Base-by-base conservation (phyloP, 2,797 vertebrate genomes). In the Sciaenops ocellatus region DNA sequence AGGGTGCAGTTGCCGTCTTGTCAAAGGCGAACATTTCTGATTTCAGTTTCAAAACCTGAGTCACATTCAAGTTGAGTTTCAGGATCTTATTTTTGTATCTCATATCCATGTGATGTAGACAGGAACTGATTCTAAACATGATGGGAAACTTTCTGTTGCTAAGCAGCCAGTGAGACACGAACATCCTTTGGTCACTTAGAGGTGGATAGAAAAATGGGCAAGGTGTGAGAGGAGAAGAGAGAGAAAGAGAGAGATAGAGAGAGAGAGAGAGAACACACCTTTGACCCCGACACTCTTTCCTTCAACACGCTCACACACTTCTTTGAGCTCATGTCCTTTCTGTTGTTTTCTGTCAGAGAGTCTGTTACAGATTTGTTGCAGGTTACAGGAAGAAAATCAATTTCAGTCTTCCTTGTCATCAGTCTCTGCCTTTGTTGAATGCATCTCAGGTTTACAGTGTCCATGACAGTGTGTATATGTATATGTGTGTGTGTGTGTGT, bases 351-450 rank as follows among this genome's bases (percentile, higher is more conserved):
- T 41, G 20, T 67, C 50, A 38, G 13, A 73, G 69, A 83, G 52
- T 84, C 59, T 55, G 46, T 61, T 54, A 28, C 73, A 75, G 71
- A 76, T 83, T 81, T 76, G 64, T 73, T 42, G 24, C 73, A 60
- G 52, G 65, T 74, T 80, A 76, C 48, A 73, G 63, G 66, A 79
- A 64, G 57, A 83, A 88, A 86, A 87, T 81, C 80, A 66, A 84
- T 84, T 72, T 76, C 71, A 50, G 76, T 66, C 65, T 69, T 73
- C 56, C 41, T 78, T 41, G 22, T 83, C 81, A 71, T 79, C 69
- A 52, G 75, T 59, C 73, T 42, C 68, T 82, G 77, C 56, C 59
- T 73, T 69, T 76, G 66, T 70, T 77, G 70, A 83, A 65, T 17
- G 51, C 69, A 47, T 79, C 80, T 84, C 72, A 79, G 80, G 71